phyloP scores from a whole-genome alignment of 1,140 invertebrate genomes.

The Drosophila bipectinata region DNA sequence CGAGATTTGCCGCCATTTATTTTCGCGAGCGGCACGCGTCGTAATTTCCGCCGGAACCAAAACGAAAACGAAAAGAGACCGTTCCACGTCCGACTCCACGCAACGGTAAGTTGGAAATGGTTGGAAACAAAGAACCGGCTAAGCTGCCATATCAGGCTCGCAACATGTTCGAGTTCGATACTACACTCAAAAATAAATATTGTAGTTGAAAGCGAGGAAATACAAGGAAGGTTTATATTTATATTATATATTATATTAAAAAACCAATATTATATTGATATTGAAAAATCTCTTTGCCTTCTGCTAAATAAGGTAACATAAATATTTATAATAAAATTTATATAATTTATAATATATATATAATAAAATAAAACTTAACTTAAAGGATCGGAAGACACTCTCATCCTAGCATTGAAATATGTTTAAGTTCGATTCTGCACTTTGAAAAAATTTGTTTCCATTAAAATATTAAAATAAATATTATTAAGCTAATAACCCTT shows the following conservation, averaged over 20 bases:
- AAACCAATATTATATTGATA: no score
- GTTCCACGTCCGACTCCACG: background rate
- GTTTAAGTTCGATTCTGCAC: slow-evolving; percentile 5
- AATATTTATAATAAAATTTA: no score
- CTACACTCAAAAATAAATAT: background rate
- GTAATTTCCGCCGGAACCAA: background rate
- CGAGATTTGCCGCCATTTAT: slow-evolving; percentile 53
- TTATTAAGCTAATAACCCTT: no score
- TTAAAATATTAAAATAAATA: background rate
- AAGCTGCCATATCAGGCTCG: background rate
- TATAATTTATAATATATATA: no score
- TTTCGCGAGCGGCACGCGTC: slow-evolving; percentile 25
- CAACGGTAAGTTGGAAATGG: background rate
- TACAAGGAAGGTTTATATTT: no score
- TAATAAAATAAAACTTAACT: background rate
- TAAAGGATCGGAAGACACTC: background rate
- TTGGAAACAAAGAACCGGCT: background rate
- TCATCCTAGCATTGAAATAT: background rate
- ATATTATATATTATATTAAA: no score
- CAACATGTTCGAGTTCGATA: slow-evolving; percentile 15
- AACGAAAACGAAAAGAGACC: background rate
- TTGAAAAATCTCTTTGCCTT: no score
- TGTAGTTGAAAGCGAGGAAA: background rate
- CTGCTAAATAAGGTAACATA: no score
- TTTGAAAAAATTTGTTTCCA: background rate